These are phyloP conservation scores for Sceloporus undulatus DNA, from an alignment of 2,113 vertebrate genomes.

Conservation along the genomic window DNA sequence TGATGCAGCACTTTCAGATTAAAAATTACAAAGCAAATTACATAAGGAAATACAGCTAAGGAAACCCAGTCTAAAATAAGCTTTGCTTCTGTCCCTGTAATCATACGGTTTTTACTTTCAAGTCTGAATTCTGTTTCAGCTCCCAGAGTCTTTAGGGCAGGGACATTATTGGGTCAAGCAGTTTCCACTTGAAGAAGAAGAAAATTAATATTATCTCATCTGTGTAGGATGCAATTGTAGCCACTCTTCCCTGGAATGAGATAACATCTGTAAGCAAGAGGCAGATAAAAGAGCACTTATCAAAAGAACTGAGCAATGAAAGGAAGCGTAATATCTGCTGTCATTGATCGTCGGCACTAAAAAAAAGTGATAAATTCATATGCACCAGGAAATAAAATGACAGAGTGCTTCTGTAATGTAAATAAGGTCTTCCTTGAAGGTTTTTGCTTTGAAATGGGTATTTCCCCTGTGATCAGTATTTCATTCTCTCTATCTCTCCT, in stretches of 20 bases:
- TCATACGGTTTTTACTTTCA: too few relatives aligned
- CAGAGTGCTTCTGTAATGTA: constrained; percentile 72
- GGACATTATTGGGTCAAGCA: background rate
- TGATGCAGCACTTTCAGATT: too few relatives aligned
- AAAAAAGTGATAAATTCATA: constrained; percentile 67
- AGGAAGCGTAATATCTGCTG: constrained; percentile 61
- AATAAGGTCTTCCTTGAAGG: constrained; percentile 72
- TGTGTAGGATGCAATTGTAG: background rate
- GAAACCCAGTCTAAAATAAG: background rate
- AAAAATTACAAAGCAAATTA: too few relatives aligned
- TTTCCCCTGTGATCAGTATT: constrained; percentile 65
- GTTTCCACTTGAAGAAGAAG: constrained; percentile 1
- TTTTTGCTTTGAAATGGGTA: constrained; percentile 70
- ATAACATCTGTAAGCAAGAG: constrained; percentile 41
- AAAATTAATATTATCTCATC: background rate
- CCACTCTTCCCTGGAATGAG: constrained; percentile 15
- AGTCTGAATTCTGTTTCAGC: background rate
- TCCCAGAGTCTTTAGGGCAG: background rate
- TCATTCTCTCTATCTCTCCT: constrained; percentile 52
- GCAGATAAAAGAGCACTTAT: constrained; percentile 49
- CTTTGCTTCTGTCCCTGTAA: background rate
- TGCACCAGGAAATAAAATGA: constrained; percentile 65
- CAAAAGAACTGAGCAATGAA: constrained; percentile 62
- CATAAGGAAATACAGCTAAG: constrained; percentile 51
- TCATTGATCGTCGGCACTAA: constrained; percentile 63